Evolutionary conservation across 2,888 invertebrate species (phyloP).

Genomic region (Torymus aiolomorphi): DNA sequence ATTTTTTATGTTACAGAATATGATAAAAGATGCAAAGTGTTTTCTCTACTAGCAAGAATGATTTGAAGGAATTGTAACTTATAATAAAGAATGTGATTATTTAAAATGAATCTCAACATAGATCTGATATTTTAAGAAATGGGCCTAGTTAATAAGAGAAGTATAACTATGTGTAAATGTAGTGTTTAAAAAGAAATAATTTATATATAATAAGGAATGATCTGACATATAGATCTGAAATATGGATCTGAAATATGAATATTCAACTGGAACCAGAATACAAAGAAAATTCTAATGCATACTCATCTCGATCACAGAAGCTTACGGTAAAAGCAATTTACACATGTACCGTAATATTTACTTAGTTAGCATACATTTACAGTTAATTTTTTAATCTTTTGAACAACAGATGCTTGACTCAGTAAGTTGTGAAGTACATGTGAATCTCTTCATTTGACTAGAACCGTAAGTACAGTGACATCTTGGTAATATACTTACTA

Average conservation of each 20-base stretch:
- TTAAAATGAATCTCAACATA: neutral
- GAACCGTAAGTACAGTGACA: constrained; percentile 6
- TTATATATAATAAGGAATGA: neutral
- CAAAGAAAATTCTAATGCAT: constrained; percentile 29
- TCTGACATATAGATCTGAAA: constrained; percentile 26
- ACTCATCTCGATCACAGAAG: neutral
- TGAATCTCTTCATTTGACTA: constrained; percentile 27
- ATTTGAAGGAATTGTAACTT: too few relatives aligned
- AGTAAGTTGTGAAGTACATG: neutral
- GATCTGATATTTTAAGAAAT: constrained; percentile 12
- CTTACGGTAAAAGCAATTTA: constrained; percentile 33
- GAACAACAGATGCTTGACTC: constrained; percentile 17
- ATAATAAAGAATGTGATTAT: neutral
- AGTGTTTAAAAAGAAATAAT: constrained; percentile 9
- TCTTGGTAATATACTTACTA: too few relatives aligned
- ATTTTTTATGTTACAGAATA: constrained; percentile 30
- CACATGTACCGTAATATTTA: neutral
- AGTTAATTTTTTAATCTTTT: constrained; percentile 22
- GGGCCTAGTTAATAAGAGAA: neutral
- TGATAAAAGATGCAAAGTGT: neutral
- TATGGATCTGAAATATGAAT: constrained; percentile 15
- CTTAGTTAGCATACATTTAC: neutral
- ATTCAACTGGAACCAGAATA: constrained; percentile 13
- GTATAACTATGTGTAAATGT: neutral
- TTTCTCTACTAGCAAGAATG: neutral